These are phyloP conservation scores for Zeuzera pyrina DNA, from an alignment of 2,888 invertebrate genomes.

Conservation along the genomic window DNA sequence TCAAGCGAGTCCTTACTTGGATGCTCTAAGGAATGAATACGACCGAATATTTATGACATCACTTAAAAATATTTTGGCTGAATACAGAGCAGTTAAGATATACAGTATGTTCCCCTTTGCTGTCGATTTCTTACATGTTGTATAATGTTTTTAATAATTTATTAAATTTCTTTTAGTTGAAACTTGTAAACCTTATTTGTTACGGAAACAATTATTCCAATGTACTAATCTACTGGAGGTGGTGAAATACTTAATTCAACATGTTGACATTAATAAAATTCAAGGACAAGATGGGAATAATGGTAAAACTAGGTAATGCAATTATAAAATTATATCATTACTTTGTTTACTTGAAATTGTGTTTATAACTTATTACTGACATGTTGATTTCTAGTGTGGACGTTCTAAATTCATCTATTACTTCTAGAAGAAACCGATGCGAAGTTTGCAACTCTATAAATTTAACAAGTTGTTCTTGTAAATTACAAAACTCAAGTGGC, in stretches of 20 bases:
- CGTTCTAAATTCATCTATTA: conserved; percentile 14
- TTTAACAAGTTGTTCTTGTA: conserved; percentile 33
- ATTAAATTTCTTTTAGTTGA: conserved; percentile 44
- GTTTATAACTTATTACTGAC: neutral
- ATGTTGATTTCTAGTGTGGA: neutral
- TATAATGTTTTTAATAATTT: neutral
- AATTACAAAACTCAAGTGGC: conserved; percentile 16
- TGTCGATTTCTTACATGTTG: neutral
- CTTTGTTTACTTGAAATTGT: neutral
- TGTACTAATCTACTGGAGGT: conserved; percentile 53
- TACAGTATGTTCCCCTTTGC: conserved; percentile 53
- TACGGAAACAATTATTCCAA: conserved; percentile 49
- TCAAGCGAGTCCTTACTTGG: conserved; percentile 60
- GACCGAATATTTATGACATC: conserved; percentile 67
- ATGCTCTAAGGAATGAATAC: conserved; percentile 57
- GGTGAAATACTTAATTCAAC: conserved; percentile 42
- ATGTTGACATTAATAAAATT: conserved; percentile 46
- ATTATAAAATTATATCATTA: neutral
- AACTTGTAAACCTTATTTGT: conserved; percentile 47
- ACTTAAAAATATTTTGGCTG: conserved; percentile 57
- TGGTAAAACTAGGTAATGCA: conserved; percentile 36
- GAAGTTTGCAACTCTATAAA: conserved; percentile 34
- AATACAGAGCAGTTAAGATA: conserved; percentile 63
- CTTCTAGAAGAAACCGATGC: conserved; percentile 24
- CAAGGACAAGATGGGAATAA: conserved; percentile 25